A percentile compares a stretch with the other conserved stretches of the same genome.
phyloP scores from a whole-genome alignment of 35 echinoderm and acorn worm species.

The Hemicentrotus pulcherrimus region DNA sequence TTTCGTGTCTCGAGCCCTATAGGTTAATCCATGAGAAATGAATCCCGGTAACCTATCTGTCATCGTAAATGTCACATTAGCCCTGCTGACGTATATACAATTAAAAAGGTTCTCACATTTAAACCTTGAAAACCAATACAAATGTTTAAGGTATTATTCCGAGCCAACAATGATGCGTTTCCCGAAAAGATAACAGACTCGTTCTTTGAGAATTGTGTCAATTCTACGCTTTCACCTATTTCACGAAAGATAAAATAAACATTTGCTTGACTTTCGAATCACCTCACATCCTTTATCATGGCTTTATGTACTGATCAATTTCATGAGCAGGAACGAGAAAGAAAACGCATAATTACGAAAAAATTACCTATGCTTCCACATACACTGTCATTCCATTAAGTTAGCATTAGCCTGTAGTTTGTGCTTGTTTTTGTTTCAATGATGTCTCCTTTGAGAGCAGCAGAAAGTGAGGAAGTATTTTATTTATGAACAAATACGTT shows the following conservation, averaged over 20 bases:
- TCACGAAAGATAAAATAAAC: neutral
- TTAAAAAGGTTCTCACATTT: neutral
- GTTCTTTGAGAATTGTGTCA: neutral
- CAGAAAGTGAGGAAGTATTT: constrained; percentile 20
- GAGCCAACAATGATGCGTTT: neutral
- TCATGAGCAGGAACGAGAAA: neutral
- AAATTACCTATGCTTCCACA: constrained; percentile 9
- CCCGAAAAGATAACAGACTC: neutral
- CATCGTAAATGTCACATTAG: neutral
- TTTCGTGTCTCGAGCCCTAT: neutral
- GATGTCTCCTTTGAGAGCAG: neutral
- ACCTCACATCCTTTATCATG: neutral
- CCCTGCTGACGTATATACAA: neutral
- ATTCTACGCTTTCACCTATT: neutral
- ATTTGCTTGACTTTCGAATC: neutral
- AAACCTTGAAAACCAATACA: neutral
- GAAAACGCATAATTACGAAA: neutral
- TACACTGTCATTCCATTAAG: neutral
- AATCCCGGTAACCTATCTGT: neutral
- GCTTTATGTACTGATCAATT: neutral
- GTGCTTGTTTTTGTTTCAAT: neutral
- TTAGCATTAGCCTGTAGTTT: neutral
- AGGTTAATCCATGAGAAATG: neutral
- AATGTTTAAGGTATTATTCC: neutral
- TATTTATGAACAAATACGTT: constrained; percentile 29